These are phyloP conservation scores for Chaetura pelagica DNA, from an alignment of 2,113 vertebrate species.

Conservation along the genomic window DNA sequence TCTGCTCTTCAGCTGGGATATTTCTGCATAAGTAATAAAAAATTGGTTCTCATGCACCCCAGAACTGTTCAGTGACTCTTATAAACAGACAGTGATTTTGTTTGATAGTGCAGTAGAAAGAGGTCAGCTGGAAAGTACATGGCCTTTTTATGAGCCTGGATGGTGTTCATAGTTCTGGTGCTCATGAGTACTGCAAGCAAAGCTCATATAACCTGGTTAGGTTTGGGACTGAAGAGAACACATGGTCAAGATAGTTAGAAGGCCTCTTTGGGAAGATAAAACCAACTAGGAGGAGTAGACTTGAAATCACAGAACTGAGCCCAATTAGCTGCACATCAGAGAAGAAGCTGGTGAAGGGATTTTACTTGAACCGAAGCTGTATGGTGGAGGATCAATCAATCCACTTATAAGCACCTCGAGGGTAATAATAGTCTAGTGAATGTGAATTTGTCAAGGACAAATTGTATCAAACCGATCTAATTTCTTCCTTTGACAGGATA, in stretches of 20 bases:
- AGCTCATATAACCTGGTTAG: neutral
- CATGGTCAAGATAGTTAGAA: neutral
- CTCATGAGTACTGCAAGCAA: neutral
- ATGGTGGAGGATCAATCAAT: slow-evolving; percentile 55
- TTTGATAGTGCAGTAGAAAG: neutral
- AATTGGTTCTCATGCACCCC: neutral
- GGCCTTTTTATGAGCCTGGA: neutral
- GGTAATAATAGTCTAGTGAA: slow-evolving; percentile 62
- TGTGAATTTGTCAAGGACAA: slow-evolving; percentile 66
- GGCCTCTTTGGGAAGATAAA: neutral
- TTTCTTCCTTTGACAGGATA: slow-evolving; percentile 65
- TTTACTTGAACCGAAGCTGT: slow-evolving; percentile 17
- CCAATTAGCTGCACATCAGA: neutral
- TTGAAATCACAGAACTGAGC: neutral
- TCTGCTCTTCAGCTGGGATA: neutral
- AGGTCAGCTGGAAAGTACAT: neutral
- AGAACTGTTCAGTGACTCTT: neutral
- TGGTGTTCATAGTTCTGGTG: neutral
- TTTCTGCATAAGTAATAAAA: neutral
- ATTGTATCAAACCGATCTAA: slow-evolving; percentile 69
- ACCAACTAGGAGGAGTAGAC: neutral
- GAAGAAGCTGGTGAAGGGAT: slow-evolving; percentile 9
- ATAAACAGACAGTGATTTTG: neutral
- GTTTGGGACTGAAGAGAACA: neutral
- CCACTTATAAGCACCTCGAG: slow-evolving; percentile 63